Conservation (phyloP, 2,797 vertebrate genomes). For the Neosilurus hyrtlii region DNA sequence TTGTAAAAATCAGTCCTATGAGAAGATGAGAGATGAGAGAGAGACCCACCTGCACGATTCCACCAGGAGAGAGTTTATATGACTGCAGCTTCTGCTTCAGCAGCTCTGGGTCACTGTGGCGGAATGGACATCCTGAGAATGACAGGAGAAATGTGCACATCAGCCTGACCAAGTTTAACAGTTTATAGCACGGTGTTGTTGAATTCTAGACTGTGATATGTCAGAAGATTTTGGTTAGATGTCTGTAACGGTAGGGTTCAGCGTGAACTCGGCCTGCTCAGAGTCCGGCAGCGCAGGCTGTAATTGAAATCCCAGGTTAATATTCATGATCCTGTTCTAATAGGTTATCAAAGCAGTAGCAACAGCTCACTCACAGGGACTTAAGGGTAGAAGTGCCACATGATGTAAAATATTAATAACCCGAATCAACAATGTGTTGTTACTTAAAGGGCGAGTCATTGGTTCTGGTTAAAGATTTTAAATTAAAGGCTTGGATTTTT, state of each 20-base stretch:
- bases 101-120: conserved; percentile 90
- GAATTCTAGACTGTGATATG: background rate
- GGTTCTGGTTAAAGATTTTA: too few relatives aligned
- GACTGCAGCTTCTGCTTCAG: conserved; percentile 93
- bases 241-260: background rate
- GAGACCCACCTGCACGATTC: conserved; percentile 82
- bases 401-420: background rate
- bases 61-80: conserved; percentile 82
- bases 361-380: background rate
- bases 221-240: background rate
- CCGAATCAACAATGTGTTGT: background rate
- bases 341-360: background rate
- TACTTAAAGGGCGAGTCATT: background rate
- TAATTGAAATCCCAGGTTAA: background rate
- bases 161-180: background rate
- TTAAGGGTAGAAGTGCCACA: background rate
- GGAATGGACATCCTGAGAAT: conserved; percentile 89
- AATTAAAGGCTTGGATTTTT: too few relatives aligned
- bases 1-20: conserved; percentile 17
- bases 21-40: too few relatives aligned
- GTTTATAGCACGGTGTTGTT: background rate
- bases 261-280: too few relatives aligned
- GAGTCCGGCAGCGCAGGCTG: background rate
- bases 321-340: background rate
- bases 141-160: background rate